Evolutionary conservation across 2,797 vertebrate genomes (phyloP).

Genomic region (Synanceia verrucosa): DNA sequence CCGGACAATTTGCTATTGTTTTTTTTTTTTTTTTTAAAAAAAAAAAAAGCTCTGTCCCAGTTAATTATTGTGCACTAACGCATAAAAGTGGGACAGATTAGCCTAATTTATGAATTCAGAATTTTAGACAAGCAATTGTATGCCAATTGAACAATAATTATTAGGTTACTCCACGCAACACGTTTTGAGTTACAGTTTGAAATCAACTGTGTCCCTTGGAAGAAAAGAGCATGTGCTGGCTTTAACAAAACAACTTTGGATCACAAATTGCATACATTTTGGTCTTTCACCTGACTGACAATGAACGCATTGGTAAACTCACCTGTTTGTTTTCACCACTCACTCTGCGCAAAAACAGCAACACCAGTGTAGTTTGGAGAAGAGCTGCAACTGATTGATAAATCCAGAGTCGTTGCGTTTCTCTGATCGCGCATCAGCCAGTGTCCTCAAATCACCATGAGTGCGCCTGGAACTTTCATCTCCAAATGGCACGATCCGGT

Average conservation of each 20-base stretch:
- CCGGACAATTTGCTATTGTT: slow-evolving; percentile 17
- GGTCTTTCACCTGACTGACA: not conserved
- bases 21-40: too few relatives aligned
- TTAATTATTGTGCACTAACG: slow-evolving; percentile 50
- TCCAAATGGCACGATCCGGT: slow-evolving; percentile 62
- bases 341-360: slow-evolving; percentile 14
- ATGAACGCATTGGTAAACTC: slow-evolving; percentile 30
- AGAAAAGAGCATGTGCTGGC: not conserved
- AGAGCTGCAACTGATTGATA: slow-evolving; percentile 6
- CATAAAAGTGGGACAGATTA: slow-evolving; percentile 45
- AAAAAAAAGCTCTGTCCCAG: slow-evolving; percentile 10
- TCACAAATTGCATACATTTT: not conserved
- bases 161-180: too few relatives aligned
- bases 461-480: slow-evolving; percentile 66
- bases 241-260: not conserved
- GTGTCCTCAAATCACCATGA: slow-evolving; percentile 69
- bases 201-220: not conserved
- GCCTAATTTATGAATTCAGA: slow-evolving; percentile 24
- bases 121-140: slow-evolving; percentile 1
- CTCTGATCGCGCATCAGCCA: slow-evolving; percentile 27
- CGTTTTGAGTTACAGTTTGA: too few relatives aligned
- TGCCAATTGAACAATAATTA: not conserved
- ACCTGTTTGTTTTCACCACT: slow-evolving; percentile 57
- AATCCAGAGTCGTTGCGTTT: slow-evolving; percentile 43
- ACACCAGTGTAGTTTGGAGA: not conserved